Conservation (phyloP, 2,888 invertebrate genomes). For the Ernsta delagoae region DNA sequence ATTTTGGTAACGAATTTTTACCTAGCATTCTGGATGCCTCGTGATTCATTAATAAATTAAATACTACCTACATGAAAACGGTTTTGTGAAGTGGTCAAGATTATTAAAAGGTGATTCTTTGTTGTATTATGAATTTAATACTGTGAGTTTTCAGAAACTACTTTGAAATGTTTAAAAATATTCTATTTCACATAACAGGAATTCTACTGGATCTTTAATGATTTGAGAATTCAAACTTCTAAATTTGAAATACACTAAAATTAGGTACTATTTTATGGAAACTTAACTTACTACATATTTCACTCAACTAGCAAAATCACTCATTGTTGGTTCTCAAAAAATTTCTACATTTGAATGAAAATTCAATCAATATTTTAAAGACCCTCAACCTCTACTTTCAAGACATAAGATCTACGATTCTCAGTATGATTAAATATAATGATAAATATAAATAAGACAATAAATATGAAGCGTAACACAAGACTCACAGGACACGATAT, state of each 20-base stretch:
- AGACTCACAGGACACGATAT: constrained; percentile 86
- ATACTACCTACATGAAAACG: neutral
- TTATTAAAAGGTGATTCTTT: constrained; percentile 3
- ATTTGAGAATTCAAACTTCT: constrained; percentile 2
- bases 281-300: constrained; percentile 17
- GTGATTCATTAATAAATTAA: neutral
- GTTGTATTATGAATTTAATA: neutral
- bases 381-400: constrained; percentile 39
- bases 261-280: neutral
- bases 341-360: constrained; percentile 18
- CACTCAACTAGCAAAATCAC: constrained; percentile 19
- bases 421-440: constrained; percentile 35
- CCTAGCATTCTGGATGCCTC: constrained; percentile 1
- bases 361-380: neutral
- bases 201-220: constrained; percentile 9
- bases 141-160: neutral
- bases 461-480: constrained; percentile 82
- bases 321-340: constrained; percentile 9
- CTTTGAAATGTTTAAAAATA: constrained; percentile 5
- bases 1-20: constrained; percentile 19
- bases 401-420: constrained; percentile 46
- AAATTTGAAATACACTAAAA: constrained; percentile 1
- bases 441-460: constrained; percentile 47
- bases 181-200: neutral
- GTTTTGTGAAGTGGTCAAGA: constrained; percentile 11